Conservation (phyloP, 2,797 vertebrate genomes). For the Petrocephalus schoutedeni region DNA sequence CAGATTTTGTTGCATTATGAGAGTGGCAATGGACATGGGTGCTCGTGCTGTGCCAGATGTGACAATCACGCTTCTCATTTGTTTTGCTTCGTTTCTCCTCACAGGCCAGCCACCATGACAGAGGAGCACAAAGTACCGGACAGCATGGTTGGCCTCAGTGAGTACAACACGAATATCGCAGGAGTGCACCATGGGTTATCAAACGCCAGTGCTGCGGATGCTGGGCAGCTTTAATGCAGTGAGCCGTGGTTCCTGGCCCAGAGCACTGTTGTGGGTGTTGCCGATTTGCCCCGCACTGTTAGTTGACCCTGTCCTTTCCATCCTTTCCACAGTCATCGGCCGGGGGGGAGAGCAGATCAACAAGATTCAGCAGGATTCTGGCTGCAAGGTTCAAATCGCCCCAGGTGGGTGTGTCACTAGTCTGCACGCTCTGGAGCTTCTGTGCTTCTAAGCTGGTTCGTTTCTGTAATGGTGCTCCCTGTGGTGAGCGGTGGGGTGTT, state of each 20-base stretch:
- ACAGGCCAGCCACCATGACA: constrained; percentile 67
- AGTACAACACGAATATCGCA: constrained; percentile 52
- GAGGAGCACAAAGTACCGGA: constrained; percentile 87
- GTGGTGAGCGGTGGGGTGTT: neutral
- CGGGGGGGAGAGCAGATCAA: constrained; percentile 91
- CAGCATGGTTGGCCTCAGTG: constrained; percentile 89
- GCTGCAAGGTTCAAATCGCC: constrained; percentile 92
- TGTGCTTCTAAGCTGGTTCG: too few species aligned
- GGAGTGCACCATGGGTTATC: too few species aligned
- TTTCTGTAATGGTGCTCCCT: neutral
- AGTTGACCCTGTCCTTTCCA: too few species aligned
- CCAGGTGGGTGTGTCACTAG: constrained; percentile 64
- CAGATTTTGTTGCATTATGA: neutral
- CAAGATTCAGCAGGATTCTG: constrained; percentile 91
- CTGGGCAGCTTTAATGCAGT: too few species aligned
- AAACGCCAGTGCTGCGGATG: neutral
- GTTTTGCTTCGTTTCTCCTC: neutral
- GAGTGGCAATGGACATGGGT: neutral
- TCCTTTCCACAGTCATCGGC: constrained; percentile 72
- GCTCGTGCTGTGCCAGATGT: neutral
- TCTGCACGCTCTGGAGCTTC: neutral
- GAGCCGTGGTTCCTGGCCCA: neutral
- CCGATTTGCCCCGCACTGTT: neutral
- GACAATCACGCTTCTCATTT: neutral
- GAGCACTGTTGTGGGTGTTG: neutral